Percentiles rank a stretch among this genome's conserved stretches.
These are phyloP conservation scores for Andrena haemorrhoa DNA, from an alignment of 2,888 invertebrate genomes.

Conservation along the genomic window DNA sequence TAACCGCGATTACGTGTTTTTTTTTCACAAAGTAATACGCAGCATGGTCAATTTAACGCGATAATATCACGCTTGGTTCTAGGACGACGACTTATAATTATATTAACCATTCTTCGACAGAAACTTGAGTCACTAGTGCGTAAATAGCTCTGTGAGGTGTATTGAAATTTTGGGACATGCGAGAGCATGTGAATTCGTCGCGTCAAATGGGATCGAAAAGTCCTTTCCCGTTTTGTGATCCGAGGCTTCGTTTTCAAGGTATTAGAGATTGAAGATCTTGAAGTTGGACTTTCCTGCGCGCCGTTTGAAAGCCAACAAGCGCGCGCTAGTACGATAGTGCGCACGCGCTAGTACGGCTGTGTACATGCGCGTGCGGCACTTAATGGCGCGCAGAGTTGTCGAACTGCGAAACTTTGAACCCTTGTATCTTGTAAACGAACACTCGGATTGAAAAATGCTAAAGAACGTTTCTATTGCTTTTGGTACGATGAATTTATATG, in stretches of 20 bases:
- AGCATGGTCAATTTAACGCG: constrained; percentile 69
- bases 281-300: background rate
- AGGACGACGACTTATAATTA: constrained; percentile 47
- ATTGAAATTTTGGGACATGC: background rate
- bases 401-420: too few relatives aligned
- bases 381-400: too few relatives aligned
- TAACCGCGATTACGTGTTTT: constrained; percentile 18
- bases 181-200: background rate
- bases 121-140: constrained; percentile 42
- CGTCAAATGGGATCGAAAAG: too few relatives aligned
- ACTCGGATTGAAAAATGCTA: too few relatives aligned
- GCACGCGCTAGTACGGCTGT: too few relatives aligned
- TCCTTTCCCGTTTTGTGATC: too few relatives aligned
- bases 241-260: too few relatives aligned
- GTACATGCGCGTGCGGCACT: too few relatives aligned
- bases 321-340: too few relatives aligned
- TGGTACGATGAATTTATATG: background rate
- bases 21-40: constrained; percentile 35
- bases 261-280: background rate
- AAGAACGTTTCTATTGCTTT: too few relatives aligned
- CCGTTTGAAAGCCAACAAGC: too few relatives aligned
- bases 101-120: constrained; percentile 63
- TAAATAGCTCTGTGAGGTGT: constrained; percentile 30
- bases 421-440: too few relatives aligned
- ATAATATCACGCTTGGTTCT: constrained; percentile 67